Evolutionary conservation across 2,797 vertebrate genomes (phyloP).

Genomic region (Hybognathus amarus): DNA sequence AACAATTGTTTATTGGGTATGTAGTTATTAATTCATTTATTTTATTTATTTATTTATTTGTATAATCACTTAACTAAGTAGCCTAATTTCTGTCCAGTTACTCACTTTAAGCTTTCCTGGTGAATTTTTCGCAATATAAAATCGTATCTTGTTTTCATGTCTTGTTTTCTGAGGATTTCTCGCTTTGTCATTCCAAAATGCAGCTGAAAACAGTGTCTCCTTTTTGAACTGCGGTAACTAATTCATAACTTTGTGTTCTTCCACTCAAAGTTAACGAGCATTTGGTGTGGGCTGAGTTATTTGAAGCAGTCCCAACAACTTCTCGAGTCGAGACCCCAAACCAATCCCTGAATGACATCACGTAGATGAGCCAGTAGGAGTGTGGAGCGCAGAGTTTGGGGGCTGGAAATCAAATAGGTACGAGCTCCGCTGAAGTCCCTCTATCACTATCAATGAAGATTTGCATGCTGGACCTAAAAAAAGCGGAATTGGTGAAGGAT

Average conservation of each 20-base stretch:
- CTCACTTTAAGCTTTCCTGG: not conserved
- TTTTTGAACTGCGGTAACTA: not conserved
- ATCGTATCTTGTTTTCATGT: not conserved
- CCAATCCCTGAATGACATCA: slow-evolving; percentile 77
- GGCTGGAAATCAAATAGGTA: slow-evolving; percentile 65
- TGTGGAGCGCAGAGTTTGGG: slow-evolving; percentile 71
- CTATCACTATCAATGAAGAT: slow-evolving; percentile 43
- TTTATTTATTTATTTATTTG: not conserved
- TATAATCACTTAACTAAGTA: not conserved
- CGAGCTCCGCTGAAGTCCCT: slow-evolving; percentile 60
- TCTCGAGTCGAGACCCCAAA: slow-evolving; percentile 50
- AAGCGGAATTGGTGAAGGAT: not conserved
- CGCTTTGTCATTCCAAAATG: not conserved
- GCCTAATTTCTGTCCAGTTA: not conserved
- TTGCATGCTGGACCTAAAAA: slow-evolving; percentile 23
- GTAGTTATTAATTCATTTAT: not conserved
- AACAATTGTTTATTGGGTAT: not conserved
- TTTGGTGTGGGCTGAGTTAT: slow-evolving; percentile 27
- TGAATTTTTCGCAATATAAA: not conserved
- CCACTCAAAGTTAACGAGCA: slow-evolving; percentile 6
- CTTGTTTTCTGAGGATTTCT: not conserved
- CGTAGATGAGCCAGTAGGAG: slow-evolving; percentile 76
- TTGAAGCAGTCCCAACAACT: slow-evolving; percentile 43
- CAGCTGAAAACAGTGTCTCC: not conserved
- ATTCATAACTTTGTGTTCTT: slow-evolving; percentile 22